phyloP scores from a whole-genome alignment of 2,797 vertebrate genomes.

The Ciconia nigra region DNA sequence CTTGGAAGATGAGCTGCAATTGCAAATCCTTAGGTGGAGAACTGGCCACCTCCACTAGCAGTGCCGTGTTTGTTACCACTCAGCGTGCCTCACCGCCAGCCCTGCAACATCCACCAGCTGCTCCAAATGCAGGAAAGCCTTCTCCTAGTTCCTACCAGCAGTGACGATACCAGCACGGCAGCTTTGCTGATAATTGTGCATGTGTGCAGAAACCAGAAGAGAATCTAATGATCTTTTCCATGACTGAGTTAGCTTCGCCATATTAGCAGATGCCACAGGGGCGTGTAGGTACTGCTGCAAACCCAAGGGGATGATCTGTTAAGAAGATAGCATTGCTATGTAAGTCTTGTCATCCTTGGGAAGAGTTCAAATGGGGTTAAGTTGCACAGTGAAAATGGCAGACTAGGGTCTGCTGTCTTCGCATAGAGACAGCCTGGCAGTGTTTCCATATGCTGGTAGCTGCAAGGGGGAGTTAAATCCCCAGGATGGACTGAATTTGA shows the following conservation, averaged over 20 bases:
- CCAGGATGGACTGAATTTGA: not conserved
- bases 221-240: not conserved
- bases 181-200: not conserved
- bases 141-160: not conserved
- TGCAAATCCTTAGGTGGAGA: not conserved
- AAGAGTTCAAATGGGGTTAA: not conserved
- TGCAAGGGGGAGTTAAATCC: not conserved
- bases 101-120: not conserved
- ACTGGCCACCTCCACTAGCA: not conserved
- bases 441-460: not conserved
- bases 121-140: not conserved
- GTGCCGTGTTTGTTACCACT: not conserved
- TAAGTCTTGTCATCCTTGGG: not conserved
- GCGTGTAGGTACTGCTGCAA: not conserved
- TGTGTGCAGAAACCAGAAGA: not conserved
- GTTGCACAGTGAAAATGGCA: not conserved
- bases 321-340: not conserved
- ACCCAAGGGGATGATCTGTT: not conserved
- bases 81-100: not conserved
- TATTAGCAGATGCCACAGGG: not conserved
- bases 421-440: not conserved
- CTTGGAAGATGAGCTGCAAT: not conserved
- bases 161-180: fast-evolving
- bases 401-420: not conserved
- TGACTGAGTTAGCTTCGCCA: not conserved